Evolutionary conservation across 2,113 vertebrate genomes (phyloP), one percentile per base, ranked within the genome.

Genomic region (Puffinus mauretanicus): DNA sequence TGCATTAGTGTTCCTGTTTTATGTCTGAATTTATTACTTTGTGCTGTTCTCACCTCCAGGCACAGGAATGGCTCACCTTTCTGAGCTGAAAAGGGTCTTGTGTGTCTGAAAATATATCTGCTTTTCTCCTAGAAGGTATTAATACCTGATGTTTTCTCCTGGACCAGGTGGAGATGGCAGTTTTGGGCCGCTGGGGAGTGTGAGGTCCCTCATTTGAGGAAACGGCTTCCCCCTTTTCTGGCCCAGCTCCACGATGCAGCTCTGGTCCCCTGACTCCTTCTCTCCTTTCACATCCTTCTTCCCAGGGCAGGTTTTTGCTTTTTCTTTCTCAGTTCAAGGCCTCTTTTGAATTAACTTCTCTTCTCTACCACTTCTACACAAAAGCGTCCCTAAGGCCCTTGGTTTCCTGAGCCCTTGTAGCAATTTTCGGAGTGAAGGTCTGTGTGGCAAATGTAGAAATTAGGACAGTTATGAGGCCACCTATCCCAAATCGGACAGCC

Each of bases 141-240:
- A 27, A 21, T 34, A 36, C 13, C 17, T 2, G 1, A 0, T 10
- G 13, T 29, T 78, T 64, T 58, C 8, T 77, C 15, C 69, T 52
- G 30, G 17, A 46, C 36, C 7, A 3, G 14, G 10, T 30, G 52
- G 38, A 46, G 0, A 1, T 38, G 70, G 34, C 46, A 29, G 24
- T 0, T 0, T n/a, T 0, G 0, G 0, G 36, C 34, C 3, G 29
- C 25, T 24, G 62, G 24, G 22, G 16, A 42, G 12, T 2, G 7
- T 29, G 17, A 46, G 44, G 42, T 60, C 65, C 34, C 40, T 24
- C 10, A 2, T 13, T 11, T 44, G 30, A 40, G 40, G 42, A 73
- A 40, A 66, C 0, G 1, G 11, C 19, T 58, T 80, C 9, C 3
- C 16, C 18, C 14, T 58, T 65, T 60, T 26, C 36, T 18, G 24